Evolutionary conservation across 2,888 invertebrate species (phyloP).

Genomic region (Cenopis cana): DNA sequence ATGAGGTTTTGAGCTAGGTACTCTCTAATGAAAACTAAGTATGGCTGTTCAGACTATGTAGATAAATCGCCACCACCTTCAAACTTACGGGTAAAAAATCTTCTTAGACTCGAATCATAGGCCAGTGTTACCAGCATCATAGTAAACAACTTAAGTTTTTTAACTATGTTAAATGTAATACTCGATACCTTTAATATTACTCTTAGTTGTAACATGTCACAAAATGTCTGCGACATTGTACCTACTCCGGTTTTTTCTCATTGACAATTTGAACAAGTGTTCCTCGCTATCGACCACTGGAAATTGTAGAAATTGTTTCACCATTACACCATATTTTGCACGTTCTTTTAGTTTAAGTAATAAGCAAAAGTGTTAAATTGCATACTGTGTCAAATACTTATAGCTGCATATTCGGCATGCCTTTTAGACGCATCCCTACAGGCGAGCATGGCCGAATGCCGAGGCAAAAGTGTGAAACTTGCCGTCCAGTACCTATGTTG

Average conservation of each 20-base stretch:
- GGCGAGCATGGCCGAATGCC: no score
- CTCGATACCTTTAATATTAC: slow-evolving; percentile 35
- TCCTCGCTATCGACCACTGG: slow-evolving; percentile 38
- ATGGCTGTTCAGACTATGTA: no score
- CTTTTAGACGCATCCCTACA: background rate
- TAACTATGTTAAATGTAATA: slow-evolving; percentile 21
- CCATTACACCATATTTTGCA: slow-evolving; percentile 47
- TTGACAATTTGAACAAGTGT: slow-evolving; percentile 4
- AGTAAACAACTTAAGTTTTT: slow-evolving; percentile 13
- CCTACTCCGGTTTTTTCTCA: background rate
- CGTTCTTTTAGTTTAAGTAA: slow-evolving; percentile 47
- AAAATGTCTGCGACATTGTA: slow-evolving; percentile 19
- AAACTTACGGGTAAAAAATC: background rate
- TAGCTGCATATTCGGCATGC: background rate
- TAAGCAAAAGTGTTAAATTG: slow-evolving; percentile 2
- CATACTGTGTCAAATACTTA: background rate
- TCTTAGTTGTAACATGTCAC: slow-evolving; percentile 22
- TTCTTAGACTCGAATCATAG: background rate
- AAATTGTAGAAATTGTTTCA: slow-evolving; percentile 38
- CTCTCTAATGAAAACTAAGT: background rate
- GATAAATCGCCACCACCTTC: background rate
- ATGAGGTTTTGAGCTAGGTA: background rate
- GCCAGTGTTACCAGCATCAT: background rate
- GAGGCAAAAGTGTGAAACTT: no score
- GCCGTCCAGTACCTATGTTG: no score